Evolutionary conservation across 2,888 invertebrate genomes (phyloP), one percentile per base, ranked within the genome.

Genomic region (Drymonia ruficornis): DNA sequence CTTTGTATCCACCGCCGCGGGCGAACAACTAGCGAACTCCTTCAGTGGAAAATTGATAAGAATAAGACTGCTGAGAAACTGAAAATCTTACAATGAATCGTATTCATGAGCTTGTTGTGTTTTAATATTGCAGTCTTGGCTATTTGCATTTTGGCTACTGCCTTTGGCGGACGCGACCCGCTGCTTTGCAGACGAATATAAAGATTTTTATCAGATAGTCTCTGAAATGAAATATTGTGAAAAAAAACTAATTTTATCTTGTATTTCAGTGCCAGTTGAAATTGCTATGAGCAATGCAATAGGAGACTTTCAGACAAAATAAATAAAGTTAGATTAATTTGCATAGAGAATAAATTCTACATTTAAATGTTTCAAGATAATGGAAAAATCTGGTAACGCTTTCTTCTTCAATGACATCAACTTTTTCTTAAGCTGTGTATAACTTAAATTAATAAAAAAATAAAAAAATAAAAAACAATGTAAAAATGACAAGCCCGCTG

Each of bases 101-200:
- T 76, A 80, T 80, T 80, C 77, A 76, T 83, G 76, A 79, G 72
- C 52, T 57, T 71, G 63, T 72, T 70, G 62, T 70, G 63, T 64
- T 77, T 70, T 72, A 69, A 73, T 70, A 67, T 72, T 68, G 75
- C 71, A 74, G 70, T 67, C 55, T 65, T 54, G 50, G 51, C 63
- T 67, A 84, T 88, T 88, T 86, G 84, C 87, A 88, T 88, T 86
- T 89, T 89, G 89, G 88, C 89, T 74, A 62, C 73, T 66, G 67
- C 55, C 65, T 59, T 65, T 85, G 83, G 83, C 85, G 67, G 77
- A 67, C 60, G 65, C 74, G 68, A 69, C 63, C 52, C 67, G 65
- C 69, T 70, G 67, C 68, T 63, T 52, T 5, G 54, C 67, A 74
- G 72, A 76, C 75, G 49, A 67, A 62, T 65, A 70, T 63, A 59